These are phyloP conservation scores for Cyclopterus lumpus DNA, from an alignment of 2,797 vertebrate species.

Conservation along the genomic window DNA sequence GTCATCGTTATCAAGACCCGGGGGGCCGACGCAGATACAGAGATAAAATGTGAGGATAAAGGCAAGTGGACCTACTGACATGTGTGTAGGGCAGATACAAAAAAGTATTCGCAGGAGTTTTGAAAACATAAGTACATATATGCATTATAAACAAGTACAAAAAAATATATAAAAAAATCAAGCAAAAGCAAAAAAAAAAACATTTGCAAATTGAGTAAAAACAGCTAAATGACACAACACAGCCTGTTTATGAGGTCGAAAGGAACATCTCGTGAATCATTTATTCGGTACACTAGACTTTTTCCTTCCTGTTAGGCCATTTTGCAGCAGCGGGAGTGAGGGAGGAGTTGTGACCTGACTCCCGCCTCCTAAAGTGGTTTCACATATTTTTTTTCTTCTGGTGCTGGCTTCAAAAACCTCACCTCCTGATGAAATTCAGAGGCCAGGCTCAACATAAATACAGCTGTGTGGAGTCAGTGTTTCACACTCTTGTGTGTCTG, in stretches of 20 bases:
- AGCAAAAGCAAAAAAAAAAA: background rate
- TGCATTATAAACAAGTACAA: background rate
- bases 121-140: background rate
- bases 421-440: conserved; percentile 56
- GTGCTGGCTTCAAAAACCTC: conserved; percentile 26
- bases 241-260: background rate
- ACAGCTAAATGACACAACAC: background rate
- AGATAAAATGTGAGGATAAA: background rate
- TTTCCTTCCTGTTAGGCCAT: background rate
- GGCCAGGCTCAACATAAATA: conserved; percentile 53
- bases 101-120: background rate
- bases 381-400: background rate
- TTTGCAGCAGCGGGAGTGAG: background rate
- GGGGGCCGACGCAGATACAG: background rate
- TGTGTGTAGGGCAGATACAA: background rate
- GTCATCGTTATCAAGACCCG: background rate
- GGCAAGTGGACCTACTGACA: background rate
- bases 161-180: background rate
- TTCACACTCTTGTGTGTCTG: conserved; percentile 26
- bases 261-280: background rate
- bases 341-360: conserved; percentile 8
- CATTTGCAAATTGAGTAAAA: background rate
- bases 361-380: conserved; percentile 21
- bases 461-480: conserved; percentile 39
- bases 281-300: background rate